Base-by-base conservation (phyloP, 2,888 invertebrate genomes). In the Carabus problematicus region DNA sequence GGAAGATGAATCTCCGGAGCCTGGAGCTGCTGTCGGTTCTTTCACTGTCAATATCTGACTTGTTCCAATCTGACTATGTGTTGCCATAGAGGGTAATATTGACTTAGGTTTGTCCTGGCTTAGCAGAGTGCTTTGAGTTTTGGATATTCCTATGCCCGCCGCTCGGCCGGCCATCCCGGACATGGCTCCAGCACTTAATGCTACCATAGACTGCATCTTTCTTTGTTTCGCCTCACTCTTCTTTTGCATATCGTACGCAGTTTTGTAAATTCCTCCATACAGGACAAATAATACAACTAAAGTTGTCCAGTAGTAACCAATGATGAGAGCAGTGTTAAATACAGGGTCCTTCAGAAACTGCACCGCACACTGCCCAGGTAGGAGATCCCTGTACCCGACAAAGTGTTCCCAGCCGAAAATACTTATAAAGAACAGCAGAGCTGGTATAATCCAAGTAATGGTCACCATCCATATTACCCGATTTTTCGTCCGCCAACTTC, bases 341-440 rank as follows among this genome's bases (percentile, higher is more conserved):
- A 97, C 89, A 0, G 98, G 96, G 81, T 98, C 96, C 81, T 97
- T 97, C 71, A 98, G 87, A 83, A 99, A 99, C 82, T 98, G 98
- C 12, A 98, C 98, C 68, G 95, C 93, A 79, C 98, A 98, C 82
- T 95, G 91, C 1, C 93, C 93, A 11, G 93, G 93, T 75, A 89
- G 84, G 63, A 97, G 85, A 75, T 97, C 95, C 71, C 97, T 86
- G 78, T 91, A 93, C 16, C 98, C 98, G 55, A 96, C 93, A 78
- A 98, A 98, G 81, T 97, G 96, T 79, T 98, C 98, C 97, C 98
- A 99, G 52, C 98, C 98, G 79, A 99, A 97, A 74, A 99, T 98
- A 72, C 97, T 96, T 73, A 96, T 95, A 82, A 98, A 98, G 83
- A 99, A 99, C 8, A 99, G 85, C 70, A 97, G 84, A 0, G 96